phyloP scores from a whole-genome alignment of 2,113 vertebrate genomes.

The Silurus asotus region DNA sequence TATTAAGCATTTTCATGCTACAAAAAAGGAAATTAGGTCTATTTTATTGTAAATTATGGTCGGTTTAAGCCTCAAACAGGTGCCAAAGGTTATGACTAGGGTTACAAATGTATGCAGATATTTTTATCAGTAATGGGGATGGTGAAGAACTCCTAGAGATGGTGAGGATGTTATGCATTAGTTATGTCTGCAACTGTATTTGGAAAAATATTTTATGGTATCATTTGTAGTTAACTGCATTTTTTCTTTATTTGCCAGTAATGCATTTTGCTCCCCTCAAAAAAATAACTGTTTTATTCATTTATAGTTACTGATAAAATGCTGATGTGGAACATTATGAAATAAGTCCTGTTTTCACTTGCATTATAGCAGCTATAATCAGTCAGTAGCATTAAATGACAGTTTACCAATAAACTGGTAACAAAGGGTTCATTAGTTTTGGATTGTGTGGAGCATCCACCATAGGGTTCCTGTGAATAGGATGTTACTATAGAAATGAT shows the following conservation, averaged over 20 bases:
- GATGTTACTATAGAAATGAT: background rate
- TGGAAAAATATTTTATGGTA: background rate
- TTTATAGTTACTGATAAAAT: background rate
- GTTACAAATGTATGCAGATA: background rate
- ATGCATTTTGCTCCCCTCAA: too few relatives aligned
- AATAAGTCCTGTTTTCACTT: background rate
- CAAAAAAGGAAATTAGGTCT: too few relatives aligned
- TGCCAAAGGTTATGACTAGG: background rate
- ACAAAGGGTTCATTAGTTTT: background rate
- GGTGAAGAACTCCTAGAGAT: background rate
- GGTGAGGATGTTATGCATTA: background rate
- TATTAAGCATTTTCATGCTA: background rate
- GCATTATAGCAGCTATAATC: background rate
- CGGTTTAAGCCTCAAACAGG: background rate
- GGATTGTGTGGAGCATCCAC: too few relatives aligned
- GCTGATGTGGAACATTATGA: background rate
- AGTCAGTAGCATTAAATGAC: background rate
- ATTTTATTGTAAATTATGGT: background rate
- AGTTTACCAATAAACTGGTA: background rate
- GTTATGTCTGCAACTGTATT: background rate
- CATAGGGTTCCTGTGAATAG: background rate
- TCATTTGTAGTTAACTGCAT: background rate
- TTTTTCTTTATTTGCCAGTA: background rate
- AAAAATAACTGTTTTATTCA: background rate
- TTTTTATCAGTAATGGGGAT: background rate